Evolutionary conservation across 2,888 invertebrate species (phyloP).

Genomic region (Dastarcus helophoroides): DNA sequence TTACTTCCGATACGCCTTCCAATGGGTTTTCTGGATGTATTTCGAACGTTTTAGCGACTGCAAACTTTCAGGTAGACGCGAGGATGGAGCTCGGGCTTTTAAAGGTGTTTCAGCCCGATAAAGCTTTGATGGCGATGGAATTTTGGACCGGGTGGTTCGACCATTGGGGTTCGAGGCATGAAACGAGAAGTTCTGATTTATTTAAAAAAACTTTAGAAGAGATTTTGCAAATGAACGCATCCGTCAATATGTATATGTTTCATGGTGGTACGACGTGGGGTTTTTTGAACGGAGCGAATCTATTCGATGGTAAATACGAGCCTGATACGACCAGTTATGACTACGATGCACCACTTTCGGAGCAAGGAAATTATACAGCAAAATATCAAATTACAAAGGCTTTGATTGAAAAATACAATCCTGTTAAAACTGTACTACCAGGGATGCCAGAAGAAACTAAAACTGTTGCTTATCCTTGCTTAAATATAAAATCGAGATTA

Average conservation of each 20-base stretch:
- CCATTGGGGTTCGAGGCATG: constrained; percentile 39
- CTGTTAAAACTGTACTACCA: constrained; percentile 27
- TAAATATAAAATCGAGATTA: constrained; percentile 18
- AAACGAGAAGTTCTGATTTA: constrained; percentile 18
- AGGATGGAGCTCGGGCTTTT: constrained; percentile 34
- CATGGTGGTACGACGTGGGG: constrained; percentile 80
- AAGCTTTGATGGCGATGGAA: constrained; percentile 45
- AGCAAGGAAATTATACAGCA: constrained; percentile 78
- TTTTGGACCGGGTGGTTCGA: constrained; percentile 49
- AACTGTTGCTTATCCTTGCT: constrained; percentile 28
- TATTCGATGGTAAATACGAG: constrained; percentile 23
- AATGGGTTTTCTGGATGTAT: constrained; percentile 30
- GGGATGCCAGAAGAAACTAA: constrained; percentile 24
- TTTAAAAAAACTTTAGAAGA: constrained; percentile 19
- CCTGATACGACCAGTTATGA: constrained; percentile 39
- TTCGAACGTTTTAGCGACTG: constrained; percentile 38
- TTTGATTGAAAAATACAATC: constrained; percentile 32
- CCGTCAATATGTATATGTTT: constrained; percentile 84
- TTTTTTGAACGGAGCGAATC: constrained; percentile 36
- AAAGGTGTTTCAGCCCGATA: constrained; percentile 35
- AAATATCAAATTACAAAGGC: constrained; percentile 65
- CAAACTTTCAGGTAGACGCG: constrained; percentile 41
- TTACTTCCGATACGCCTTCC: constrained; percentile 40
- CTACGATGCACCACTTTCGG: constrained; percentile 77
- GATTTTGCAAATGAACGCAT: constrained; percentile 21